Base-by-base conservation (phyloP, 2,113 vertebrate genomes). In the Tichodroma muraria region DNA sequence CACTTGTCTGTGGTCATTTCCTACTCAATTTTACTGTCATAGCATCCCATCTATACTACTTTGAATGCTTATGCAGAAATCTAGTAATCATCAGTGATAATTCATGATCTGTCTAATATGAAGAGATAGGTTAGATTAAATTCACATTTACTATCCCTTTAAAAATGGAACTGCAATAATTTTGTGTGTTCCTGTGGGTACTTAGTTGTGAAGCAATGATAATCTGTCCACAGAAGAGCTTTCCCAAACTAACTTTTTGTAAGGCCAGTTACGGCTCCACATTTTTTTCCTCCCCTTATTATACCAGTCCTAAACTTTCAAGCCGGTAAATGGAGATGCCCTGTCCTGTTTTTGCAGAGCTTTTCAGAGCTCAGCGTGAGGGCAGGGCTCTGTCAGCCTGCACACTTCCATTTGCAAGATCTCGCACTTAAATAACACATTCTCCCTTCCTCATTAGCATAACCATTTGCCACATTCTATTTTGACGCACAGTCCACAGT, bases 41-140 rank as follows among this genome's bases (percentile, higher is more conserved):
- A 91, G 47, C 28, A 79, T 70, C 33, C 54, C 61, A 65, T 69
- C 78, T 91, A 50, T 82, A 93, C 85, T 82, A 93, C 85, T 89
- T 79, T 10, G 49, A 80, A 85, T 44, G 21, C 59, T 83, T 84
- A 80, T 7, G 11, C 31, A 94, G 71, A 92, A 91, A 65, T 80
- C 66, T 68, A 89, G 42, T 80, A 91, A 87, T 70, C 66, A 66
- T 64, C 59, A 82, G 54, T 75, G 77, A 70, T 91, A 97, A 92
- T 28, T 59, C 59, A 95, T 54, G 75, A 89, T 56, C 85, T 73
- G 27, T 38, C 80, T 90, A 85, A 89, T 50, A 24, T 0, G 0
- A 90, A 85, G 52, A 77, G 81, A 85, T 40, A 54, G 66, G 21
- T 69, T 69, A 82, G 73, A 96, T 91, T 87, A 85, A 92, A 95